A percentile compares a stretch with the other conserved stretches of the same genome.
phyloP scores from a whole-genome alignment of 2,113 vertebrate species.

The Passer montanus region DNA sequence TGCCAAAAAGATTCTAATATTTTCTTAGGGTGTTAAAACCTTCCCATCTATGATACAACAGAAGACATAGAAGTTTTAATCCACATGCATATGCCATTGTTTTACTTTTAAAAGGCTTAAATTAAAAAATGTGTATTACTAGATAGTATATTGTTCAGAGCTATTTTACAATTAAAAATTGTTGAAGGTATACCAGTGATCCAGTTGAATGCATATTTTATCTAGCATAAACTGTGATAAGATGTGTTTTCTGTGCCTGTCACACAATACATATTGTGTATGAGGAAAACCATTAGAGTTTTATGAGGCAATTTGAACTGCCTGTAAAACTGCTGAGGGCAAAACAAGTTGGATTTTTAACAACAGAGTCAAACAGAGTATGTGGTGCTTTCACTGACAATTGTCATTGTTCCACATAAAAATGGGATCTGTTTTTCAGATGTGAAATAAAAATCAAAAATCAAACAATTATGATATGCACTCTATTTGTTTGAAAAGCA shows the following conservation, averaged over 20 bases:
- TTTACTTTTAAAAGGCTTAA: not conserved
- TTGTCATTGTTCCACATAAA: not conserved
- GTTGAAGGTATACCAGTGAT: not conserved
- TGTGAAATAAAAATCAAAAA: not conserved
- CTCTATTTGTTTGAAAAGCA: not conserved
- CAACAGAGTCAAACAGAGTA: not conserved
- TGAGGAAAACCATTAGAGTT: constrained; percentile 10
- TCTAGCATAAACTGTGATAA: not conserved
- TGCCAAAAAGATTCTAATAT: not conserved
- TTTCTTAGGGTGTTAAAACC: not conserved
- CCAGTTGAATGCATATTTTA: not conserved
- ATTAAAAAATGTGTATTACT: not conserved
- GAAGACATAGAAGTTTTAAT: not conserved
- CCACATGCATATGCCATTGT: too few relatives aligned
- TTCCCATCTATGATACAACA: not conserved
- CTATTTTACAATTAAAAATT: not conserved
- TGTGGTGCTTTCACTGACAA: not conserved
- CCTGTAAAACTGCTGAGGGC: not conserved
- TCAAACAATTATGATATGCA: not conserved
- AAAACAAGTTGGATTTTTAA: constrained; percentile 14
- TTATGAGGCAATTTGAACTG: constrained; percentile 18
- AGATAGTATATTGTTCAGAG: not conserved
- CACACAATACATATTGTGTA: not conserved
- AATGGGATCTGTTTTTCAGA: not conserved
- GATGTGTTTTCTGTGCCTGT: not conserved